Percentiles rank a stretch among this genome's conserved stretches.
phyloP scores from a whole-genome alignment of 2,797 vertebrate species.

The Lithobates pipiens region DNA sequence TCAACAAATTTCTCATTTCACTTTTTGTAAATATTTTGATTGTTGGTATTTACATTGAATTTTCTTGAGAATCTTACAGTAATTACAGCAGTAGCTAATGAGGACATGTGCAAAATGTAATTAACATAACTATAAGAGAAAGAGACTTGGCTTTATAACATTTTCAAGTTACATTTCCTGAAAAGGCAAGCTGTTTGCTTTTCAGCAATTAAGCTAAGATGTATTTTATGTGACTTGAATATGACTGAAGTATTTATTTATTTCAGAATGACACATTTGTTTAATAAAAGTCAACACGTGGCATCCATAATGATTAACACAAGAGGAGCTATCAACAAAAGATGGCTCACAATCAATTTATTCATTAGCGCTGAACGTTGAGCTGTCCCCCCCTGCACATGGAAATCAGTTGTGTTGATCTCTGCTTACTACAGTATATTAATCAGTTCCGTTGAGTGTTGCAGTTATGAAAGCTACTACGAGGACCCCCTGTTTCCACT shows the following conservation, averaged over 20 bases:
- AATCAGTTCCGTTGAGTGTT: no score
- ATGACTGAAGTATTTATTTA: conserved; percentile 48
- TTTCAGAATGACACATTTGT: conserved; percentile 33
- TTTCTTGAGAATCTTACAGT: conserved; percentile 34
- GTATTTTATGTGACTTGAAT: conserved; percentile 40
- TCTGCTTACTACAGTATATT: no score
- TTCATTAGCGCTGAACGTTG: neutral
- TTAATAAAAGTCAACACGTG: conserved; percentile 38
- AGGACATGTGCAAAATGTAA: conserved; percentile 55
- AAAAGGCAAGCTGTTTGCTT: conserved; percentile 54
- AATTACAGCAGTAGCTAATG: conserved; percentile 52
- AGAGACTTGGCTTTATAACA: conserved; percentile 23
- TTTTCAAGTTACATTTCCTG: conserved; percentile 52
- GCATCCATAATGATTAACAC: conserved; percentile 13
- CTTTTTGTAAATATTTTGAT: conserved; percentile 59
- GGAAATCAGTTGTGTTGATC: neutral
- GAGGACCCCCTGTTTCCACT: neutral
- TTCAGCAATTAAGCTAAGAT: conserved; percentile 50
- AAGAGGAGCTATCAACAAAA: conserved; percentile 1
- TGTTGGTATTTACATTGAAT: conserved; percentile 44
- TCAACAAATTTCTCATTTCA: conserved; percentile 26
- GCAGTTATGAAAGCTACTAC: neutral
- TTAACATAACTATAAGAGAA: conserved; percentile 52
- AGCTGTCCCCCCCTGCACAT: neutral
- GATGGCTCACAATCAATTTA: neutral